phyloP scores from a whole-genome alignment of 2,113 vertebrate species.

The Brachyistius frenatus region DNA sequence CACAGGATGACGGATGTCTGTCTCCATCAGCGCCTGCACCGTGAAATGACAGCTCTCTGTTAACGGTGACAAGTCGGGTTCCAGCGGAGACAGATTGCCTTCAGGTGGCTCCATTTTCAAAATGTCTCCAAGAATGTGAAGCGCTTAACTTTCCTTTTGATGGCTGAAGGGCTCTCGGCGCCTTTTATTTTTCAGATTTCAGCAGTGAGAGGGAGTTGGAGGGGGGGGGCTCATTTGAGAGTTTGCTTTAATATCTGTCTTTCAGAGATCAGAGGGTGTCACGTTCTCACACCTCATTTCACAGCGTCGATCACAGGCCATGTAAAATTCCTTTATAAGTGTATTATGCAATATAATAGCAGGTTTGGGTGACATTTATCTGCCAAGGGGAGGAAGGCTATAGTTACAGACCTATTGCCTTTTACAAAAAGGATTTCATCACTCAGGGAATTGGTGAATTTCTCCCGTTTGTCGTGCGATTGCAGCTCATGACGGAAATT shows the following conservation, averaged over 20 bases:
- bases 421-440: constrained; percentile 78
- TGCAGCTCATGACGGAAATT: constrained; percentile 65
- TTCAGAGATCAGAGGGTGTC: constrained; percentile 82
- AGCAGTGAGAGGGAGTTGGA: constrained; percentile 49
- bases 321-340: constrained; percentile 79
- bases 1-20: constrained; percentile 74
- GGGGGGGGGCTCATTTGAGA: constrained; percentile 72
- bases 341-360: constrained; percentile 82
- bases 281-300: constrained; percentile 76
- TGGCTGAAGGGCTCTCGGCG: constrained; percentile 78
- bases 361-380: constrained; percentile 74
- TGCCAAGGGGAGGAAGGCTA: constrained; percentile 60
- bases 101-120: constrained; percentile 80
- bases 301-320: constrained; percentile 74
- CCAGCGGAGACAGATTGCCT: constrained; percentile 80
- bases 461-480: constrained; percentile 55
- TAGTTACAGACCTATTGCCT: constrained; percentile 72
- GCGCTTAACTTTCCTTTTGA: constrained; percentile 82
- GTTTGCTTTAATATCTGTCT: constrained; percentile 83
- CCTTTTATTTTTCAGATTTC: constrained; percentile 77
- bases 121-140: constrained; percentile 63
- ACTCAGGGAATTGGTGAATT: constrained; percentile 49
- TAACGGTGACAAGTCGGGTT: constrained; percentile 74
- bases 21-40: constrained; percentile 68
- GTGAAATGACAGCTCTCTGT: constrained; percentile 77